Base-by-base conservation (phyloP, 1,140 invertebrate genomes). In the Drosophila lacertosa region DNA sequence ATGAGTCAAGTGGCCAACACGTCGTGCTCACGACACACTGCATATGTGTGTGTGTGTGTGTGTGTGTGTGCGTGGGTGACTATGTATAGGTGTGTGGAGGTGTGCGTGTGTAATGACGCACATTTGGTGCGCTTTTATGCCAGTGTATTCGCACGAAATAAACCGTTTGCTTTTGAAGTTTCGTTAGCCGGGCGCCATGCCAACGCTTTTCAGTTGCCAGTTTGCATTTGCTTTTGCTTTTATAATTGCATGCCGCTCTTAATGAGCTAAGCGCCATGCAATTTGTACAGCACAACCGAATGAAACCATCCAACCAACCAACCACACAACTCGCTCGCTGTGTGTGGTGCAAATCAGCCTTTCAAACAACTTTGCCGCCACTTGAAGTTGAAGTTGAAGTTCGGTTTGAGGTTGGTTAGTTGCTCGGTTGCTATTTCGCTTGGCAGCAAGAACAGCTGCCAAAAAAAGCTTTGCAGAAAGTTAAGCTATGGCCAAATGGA, bases 1-100 rank as follows among this genome's bases (percentile, higher is more conserved):
- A 88, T 88, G 82, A 88, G 82, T 88, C 82, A 88, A 88, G 82
- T 88, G 82, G 82, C 82, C 82, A 88, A 78, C 83, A 86, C 81
- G 74, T 77, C 65, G 64, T 37, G 58, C 44, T 33, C 50, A 33
- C 50, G n/a, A n/a, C n/a, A n/a, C 50, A 32, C 39, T 42, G 20
- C 4, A 4, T 16, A 4, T 24, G 33, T 13, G 4, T 13, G 39
- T 37, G n/a, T 42, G 53, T 55, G 48, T 42, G 32, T 4, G 50
- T 45, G 51, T 66, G 35, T 35, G 55, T 32, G 44, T 15, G 33
- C 16, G 13, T 35, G 35, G 53, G 65, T 47, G 32, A n/a, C n/a
- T n/a, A n/a, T n/a, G n/a, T n/a, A n/a, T n/a, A n/a, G n/a, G n/a
- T 47, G 51, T 26, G 20, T 13, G 47, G 16, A 53, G 44, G 39